Conservation (phyloP, 2,113 vertebrate species). For the Galemys pyrenaicus region DNA sequence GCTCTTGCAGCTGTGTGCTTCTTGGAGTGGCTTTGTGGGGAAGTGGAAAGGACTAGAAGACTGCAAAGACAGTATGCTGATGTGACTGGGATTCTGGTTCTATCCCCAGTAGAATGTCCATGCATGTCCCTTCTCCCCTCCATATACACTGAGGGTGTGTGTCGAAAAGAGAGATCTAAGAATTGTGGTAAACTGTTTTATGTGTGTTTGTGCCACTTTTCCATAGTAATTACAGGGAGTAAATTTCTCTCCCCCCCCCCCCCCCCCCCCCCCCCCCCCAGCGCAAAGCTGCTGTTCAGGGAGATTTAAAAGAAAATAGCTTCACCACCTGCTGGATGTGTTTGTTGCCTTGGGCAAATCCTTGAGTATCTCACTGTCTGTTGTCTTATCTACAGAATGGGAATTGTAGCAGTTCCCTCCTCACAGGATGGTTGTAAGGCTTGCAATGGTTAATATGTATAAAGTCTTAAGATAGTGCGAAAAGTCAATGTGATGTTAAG, state of each 20-base stretch:
- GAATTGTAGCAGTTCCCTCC: neutral
- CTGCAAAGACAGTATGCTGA: neutral
- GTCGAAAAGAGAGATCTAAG: neutral
- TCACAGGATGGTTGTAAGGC: neutral
- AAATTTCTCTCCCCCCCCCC: no score
- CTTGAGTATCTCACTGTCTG: neutral
- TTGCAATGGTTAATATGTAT: neutral
- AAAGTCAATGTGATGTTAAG: neutral
- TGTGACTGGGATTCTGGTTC: neutral
- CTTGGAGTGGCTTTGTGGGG: no score
- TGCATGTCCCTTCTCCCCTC: neutral
- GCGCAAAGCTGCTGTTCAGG: conserved; percentile 32
- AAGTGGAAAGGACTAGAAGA: neutral
- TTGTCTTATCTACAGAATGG: neutral
- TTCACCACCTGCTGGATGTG: neutral
- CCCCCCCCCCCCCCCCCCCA: no score
- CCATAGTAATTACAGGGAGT: neutral
- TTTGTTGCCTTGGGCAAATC: neutral
- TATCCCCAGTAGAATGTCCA: neutral
- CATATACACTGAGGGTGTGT: neutral
- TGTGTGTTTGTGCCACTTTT: neutral
- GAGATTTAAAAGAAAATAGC: neutral
- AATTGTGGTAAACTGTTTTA: neutral
- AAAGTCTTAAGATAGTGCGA: neutral
- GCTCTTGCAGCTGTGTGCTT: accelerated